Evolutionary conservation across 2,113 vertebrate species (phyloP), one percentile per base, ranked within the genome.

Genomic region (Thunnus maccoyii): DNA sequence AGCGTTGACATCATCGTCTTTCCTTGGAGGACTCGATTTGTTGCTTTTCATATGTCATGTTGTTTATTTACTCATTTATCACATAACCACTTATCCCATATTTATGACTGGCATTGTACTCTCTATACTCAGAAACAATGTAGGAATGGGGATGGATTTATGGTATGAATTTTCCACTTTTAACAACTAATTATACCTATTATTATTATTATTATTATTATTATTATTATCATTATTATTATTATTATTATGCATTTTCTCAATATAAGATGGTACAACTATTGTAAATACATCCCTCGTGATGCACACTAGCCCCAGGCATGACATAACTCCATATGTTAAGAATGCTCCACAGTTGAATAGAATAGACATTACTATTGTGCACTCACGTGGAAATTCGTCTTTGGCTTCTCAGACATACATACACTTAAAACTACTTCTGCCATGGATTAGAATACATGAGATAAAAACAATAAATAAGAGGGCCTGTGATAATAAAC

Each of bases 41-140:
- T 32, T 13, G 2, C 47, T 30, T 47, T 71, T 70, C 20, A 48
- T 27, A 60, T 52, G 15, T 44, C 18, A 7, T 25, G 16, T 61
- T 85, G 32, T 82, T 65, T 81, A 58, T 80, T 71, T 77, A n/a
- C 41, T 22, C 16, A 70, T 72, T 82, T 10, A 52, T 64, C 25
- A 67, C 44, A 58, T 30, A 67, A 7, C 32, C 54, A 30, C 54
- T 58, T 27, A 58, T 60, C 61, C 6, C 27, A 17, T 50, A 55
- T 72, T 36, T 65, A 58, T 47, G 46, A 22, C n/a, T 22, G 1
- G 47, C 12, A 12, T 52, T 0, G 14, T 16, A 16, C 27, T 4
- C 36, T 74, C 48, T 18, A 41, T 57, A 46, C 22, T 57, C 56
- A 64, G 32, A 62, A 15, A 76, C 58, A 76, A 32, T 70, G 11